These are phyloP conservation scores for Cremastinae sp. DNA, from an alignment of 2,888 invertebrate species.

Conservation along the genomic window DNA sequence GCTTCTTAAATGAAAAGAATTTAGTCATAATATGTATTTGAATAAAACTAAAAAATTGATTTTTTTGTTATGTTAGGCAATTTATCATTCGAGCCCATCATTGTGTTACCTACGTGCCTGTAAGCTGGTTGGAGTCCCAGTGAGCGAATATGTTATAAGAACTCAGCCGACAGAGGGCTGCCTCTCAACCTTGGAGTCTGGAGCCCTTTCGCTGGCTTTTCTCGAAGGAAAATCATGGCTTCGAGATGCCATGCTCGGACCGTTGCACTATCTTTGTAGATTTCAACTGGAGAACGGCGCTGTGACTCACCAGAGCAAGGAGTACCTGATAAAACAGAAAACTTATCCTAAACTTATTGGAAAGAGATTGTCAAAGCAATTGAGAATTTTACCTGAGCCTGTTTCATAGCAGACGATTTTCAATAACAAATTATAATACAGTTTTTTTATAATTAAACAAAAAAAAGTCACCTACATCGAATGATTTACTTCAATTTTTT, in stretches of 20 bases:
- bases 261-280: conserved; percentile 89
- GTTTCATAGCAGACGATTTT: conserved; percentile 64
- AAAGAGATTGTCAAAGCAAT: conserved; percentile 85
- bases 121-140: conserved; percentile 86
- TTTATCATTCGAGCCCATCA: conserved; percentile 90
- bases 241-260: conserved; percentile 86
- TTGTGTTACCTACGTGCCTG: conserved; percentile 90
- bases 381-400: conserved; percentile 72
- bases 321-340: conserved; percentile 90
- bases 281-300: conserved; percentile 95
- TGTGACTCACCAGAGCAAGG: conserved; percentile 95
- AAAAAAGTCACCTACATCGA: no score
- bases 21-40: no score
- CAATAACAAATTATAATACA: no score
- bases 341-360: conserved; percentile 91
- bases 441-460: no score
- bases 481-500: no score
- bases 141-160: conserved; percentile 94
- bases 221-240: conserved; percentile 87
- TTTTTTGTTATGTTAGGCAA: conserved; percentile 81
- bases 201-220: conserved; percentile 88
- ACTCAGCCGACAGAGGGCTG: conserved; percentile 96
- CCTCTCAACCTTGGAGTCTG: conserved; percentile 94
- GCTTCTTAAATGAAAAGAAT: no score
- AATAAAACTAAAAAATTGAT: neutral